Percentiles rank a stretch among this genome's conserved stretches.
phyloP scores from a whole-genome alignment of 2,113 vertebrate species.

The Sylvia atricapilla region DNA sequence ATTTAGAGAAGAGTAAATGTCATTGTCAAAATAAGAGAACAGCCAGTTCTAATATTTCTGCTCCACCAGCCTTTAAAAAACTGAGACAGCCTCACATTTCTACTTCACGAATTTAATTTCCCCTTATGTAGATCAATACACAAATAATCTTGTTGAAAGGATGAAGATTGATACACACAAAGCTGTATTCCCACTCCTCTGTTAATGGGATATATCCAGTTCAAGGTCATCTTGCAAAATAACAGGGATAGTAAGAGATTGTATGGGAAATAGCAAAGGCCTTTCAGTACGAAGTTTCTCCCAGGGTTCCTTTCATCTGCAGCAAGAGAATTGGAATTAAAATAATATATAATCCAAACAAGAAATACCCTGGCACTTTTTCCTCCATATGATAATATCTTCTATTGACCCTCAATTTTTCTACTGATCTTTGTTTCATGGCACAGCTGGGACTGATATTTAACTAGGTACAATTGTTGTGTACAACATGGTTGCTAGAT shows the following conservation, averaged over 20 bases:
- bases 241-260: background rate
- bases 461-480: background rate
- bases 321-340: background rate
- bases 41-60: background rate
- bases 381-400: rapidly evolving
- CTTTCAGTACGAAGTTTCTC: background rate
- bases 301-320: background rate
- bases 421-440: background rate
- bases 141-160: background rate
- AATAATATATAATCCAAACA: background rate
- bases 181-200: background rate
- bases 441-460: background rate
- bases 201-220: background rate
- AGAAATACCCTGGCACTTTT: background rate
- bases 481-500: background rate
- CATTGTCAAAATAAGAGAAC: background rate
- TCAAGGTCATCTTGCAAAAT: background rate
- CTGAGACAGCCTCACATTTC: background rate
- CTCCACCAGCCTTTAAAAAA: background rate
- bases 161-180: background rate
- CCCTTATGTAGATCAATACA: background rate
- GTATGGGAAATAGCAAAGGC: rapidly evolving
- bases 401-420: background rate
- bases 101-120: background rate
- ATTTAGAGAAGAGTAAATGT: background rate